phyloP scores from a whole-genome alignment of 2,113 vertebrate genomes.

The Thinocorus orbignyianus region DNA sequence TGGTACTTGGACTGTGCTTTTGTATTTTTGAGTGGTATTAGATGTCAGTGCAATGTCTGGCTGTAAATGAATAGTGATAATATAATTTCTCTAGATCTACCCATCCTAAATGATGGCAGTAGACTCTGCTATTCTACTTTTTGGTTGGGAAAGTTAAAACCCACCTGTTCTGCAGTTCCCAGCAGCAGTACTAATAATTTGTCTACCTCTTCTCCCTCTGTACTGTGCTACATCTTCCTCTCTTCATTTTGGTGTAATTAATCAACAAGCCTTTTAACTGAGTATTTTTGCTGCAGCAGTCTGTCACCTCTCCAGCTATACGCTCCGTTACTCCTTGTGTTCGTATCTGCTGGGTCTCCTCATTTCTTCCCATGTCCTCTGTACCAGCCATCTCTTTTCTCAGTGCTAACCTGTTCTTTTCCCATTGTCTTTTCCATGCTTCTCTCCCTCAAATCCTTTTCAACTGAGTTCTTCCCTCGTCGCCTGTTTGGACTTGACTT shows the following conservation, averaged over 20 bases:
- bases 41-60: not conserved
- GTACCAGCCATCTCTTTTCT: not conserved
- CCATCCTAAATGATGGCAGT: not conserved
- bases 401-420: not conserved
- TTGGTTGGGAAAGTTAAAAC: not conserved
- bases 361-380: not conserved
- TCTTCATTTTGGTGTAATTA: not conserved
- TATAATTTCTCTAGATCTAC: not conserved
- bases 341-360: not conserved
- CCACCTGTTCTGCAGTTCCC: not conserved
- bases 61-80: not conserved
- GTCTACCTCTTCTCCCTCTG: not conserved
- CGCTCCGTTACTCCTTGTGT: not conserved
- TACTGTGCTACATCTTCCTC: not conserved
- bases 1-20: not conserved
- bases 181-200: not conserved
- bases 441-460: not conserved
- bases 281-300: not conserved
- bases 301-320: fast-evolving
- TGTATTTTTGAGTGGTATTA: not conserved
- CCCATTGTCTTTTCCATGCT: not conserved
- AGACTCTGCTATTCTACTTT: not conserved
- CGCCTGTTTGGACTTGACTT: not conserved
- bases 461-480: not conserved
- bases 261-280: not conserved